phyloP scores from a whole-genome alignment of 2,888 invertebrate genomes.

The Athalia circularis region DNA sequence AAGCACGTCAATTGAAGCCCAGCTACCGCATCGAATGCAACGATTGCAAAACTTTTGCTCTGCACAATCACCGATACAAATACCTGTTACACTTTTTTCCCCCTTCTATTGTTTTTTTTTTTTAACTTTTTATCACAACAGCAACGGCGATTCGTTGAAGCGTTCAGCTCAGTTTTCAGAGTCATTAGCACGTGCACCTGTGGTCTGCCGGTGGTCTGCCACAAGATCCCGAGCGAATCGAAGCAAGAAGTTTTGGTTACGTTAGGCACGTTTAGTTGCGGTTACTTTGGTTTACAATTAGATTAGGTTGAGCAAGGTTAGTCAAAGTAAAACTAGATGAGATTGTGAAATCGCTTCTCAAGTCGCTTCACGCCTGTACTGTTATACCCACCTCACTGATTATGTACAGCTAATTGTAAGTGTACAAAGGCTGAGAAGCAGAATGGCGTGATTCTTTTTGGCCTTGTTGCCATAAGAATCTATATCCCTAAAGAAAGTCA shows the following conservation, averaged over 20 bases:
- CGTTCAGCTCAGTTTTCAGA: conserved; percentile 29
- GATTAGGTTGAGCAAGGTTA: conserved; percentile 20
- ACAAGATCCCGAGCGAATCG: conserved; percentile 21
- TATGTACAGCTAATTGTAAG: no score
- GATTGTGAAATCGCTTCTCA: conserved; percentile 25
- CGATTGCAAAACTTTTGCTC: no score
- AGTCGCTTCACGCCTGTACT: no score
- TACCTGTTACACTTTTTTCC: no score
- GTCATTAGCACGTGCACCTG: conserved; percentile 33
- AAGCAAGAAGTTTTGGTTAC: conserved; percentile 29
- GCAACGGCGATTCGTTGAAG: neutral
- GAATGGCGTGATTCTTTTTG: no score
- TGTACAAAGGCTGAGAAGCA: no score
- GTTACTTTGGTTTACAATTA: conserved; percentile 32
- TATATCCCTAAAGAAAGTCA: no score
- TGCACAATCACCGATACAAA: no score
- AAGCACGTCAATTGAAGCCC: no score
- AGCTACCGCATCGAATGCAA: no score
- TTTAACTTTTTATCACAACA: neutral
- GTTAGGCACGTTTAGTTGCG: conserved; percentile 30
- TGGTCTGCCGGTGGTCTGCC: conserved; percentile 27
- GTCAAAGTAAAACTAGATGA: conserved; percentile 12
- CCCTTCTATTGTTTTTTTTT: neutral
- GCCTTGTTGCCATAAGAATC: no score
- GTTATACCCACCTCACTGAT: no score